These are phyloP conservation scores for Hydropotes inermis DNA, from an alignment of 2,113 vertebrate species.

Conservation along the genomic window DNA sequence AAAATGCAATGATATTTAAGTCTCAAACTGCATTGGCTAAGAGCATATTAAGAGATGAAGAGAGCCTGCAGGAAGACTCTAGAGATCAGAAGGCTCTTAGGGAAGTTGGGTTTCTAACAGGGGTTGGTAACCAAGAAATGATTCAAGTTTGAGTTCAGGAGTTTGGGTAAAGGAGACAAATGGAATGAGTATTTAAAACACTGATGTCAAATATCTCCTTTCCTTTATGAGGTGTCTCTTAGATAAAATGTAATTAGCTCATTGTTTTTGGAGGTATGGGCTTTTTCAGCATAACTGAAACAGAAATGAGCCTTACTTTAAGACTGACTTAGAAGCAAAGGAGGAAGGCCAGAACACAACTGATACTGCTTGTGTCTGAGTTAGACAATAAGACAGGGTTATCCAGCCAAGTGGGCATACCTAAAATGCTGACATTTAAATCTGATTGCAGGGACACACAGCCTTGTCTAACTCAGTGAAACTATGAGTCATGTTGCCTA, in stretches of 20 bases:
- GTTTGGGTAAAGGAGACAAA: background rate
- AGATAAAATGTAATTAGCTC: background rate
- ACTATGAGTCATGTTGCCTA: background rate
- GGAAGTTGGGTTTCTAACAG: background rate
- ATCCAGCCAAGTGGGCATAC: background rate
- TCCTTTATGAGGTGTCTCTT: background rate
- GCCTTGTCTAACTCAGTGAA: background rate
- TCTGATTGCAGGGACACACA: background rate
- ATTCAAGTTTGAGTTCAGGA: background rate
- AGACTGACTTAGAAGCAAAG: background rate
- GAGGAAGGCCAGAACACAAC: background rate
- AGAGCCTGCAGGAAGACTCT: background rate
- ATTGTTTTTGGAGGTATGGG: background rate
- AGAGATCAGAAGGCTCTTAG: background rate
- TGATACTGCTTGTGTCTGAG: background rate
- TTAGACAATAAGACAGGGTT: background rate
- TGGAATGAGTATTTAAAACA: background rate
- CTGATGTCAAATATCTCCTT: background rate
- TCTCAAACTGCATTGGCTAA: background rate
- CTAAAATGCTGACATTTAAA: background rate
- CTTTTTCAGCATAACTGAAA: background rate
- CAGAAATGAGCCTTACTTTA: background rate
- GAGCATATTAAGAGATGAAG: background rate
- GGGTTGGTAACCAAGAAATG: background rate
- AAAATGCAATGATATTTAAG: background rate